Evolutionary conservation across 2,888 invertebrate genomes (phyloP).

Genomic region (Chloroclysta siterata): DNA sequence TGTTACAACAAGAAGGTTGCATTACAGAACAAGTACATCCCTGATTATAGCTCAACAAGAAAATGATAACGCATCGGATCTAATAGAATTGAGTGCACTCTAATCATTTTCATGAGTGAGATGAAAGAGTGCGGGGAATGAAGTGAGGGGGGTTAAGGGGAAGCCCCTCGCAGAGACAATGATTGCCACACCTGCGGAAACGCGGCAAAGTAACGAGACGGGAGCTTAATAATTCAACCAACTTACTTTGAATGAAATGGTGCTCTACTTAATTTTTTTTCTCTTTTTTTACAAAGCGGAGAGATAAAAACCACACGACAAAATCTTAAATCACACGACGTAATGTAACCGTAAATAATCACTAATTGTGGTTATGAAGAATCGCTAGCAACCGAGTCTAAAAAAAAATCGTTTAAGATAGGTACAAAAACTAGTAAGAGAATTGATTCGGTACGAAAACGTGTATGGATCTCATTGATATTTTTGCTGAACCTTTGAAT

Average conservation of each 20-base stretch:
- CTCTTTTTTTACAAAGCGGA: not conserved
- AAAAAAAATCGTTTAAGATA: too few species aligned
- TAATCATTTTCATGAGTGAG: constrained; percentile 84
- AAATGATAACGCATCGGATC: constrained; percentile 29
- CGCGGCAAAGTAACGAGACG: constrained; percentile 81
- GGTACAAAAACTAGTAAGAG: too few species aligned
- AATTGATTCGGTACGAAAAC: too few species aligned
- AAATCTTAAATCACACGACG: too few species aligned
- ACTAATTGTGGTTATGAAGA: too few species aligned
- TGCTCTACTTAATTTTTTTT: constrained; percentile 61
- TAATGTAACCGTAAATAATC: too few species aligned
- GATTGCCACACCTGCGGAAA: constrained; percentile 85
- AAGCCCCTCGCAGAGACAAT: constrained; percentile 53
- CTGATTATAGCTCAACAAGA: not conserved
- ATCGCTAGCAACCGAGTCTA: too few species aligned
- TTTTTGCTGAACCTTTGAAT: too few species aligned
- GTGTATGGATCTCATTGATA: too few species aligned
- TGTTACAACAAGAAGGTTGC: not conserved
- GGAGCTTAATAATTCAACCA: constrained; percentile 80
- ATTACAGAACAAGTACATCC: not conserved
- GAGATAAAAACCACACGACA: too few species aligned
- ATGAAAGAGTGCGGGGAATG: constrained; percentile 70
- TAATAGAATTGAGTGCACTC: constrained; percentile 83
- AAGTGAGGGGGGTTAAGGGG: constrained; percentile 47
- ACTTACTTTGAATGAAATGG: constrained; percentile 43